Evolutionary conservation across 1,140 invertebrate species (phyloP), one percentile per base, ranked within the genome.

Genomic region (Schlechtendalia chinensis): DNA sequence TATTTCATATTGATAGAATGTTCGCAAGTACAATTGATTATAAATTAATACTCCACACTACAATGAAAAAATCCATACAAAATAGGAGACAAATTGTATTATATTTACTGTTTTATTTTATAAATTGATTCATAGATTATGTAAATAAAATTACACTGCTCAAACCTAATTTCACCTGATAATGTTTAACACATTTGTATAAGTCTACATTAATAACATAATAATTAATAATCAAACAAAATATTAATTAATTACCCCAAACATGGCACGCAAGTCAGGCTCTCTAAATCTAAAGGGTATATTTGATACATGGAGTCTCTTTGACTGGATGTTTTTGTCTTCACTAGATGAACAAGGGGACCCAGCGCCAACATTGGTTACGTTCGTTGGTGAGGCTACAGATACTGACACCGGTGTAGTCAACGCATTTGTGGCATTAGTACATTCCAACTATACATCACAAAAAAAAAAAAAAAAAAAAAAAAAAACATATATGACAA

Each of bases 281-380:
- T 99, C 97, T 88, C 97, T 91, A 88, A 98, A 99, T 85, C 96
- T 90, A 89, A 99, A 99, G 83, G 97, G 97, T 90, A 99, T 99
- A 89, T 99, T 99, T 85, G 96, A 98, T 84, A 99, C 96, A 85
- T 96, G 95, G 82, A 95, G 90, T 84, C 93, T 90, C 86, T 96
- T 96, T 58, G 93, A 93, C 86, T 93, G 93, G 83, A 88, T 89
- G 85, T 90, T 90, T 83, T 63, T 84, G 82, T 83, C 74, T 77
- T 77, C 74, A 11, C 74, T 77, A 82, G 80, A 85, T 82, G 79
- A 83, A 83, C 67, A 81, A 82, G 50, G 83, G 83, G 77, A 84
- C 83, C 65, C 83, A 82, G 65, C 83, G 83, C 50, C 82, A 83
- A 79, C 82, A 83, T 83, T 82, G 82, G 58, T 83, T 82, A 82